phyloP scores from a whole-genome alignment of 2,888 invertebrate genomes.

The Campoplex nolae region DNA sequence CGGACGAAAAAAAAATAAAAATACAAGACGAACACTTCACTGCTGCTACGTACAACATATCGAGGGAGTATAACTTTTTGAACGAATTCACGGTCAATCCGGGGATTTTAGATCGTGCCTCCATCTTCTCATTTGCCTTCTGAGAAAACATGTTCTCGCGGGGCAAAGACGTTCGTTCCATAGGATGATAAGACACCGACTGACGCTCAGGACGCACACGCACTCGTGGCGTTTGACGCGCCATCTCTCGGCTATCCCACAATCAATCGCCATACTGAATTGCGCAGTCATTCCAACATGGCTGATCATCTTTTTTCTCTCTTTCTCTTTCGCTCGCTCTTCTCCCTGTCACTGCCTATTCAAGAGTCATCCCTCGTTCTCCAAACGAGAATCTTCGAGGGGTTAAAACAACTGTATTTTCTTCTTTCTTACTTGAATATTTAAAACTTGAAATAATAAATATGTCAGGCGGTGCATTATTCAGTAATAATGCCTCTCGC shows the following conservation, averaged over 20 bases:
- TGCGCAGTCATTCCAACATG: constrained; percentile 77
- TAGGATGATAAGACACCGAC: constrained; percentile 8
- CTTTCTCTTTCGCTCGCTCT: constrained; percentile 41
- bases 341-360: constrained; percentile 13
- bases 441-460: constrained; percentile 12
- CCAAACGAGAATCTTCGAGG: constrained; percentile 9
- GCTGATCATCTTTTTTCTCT: constrained; percentile 53
- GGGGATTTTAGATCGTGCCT: not conserved
- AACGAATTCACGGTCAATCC: not conserved
- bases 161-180: not conserved
- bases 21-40: not conserved
- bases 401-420: not conserved
- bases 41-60: not conserved
- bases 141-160: not conserved
- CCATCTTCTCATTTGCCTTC: not conserved
- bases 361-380: constrained; percentile 7
- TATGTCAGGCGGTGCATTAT: constrained; percentile 88
- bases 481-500: constrained; percentile 91
- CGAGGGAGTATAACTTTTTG: not conserved
- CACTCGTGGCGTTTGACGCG: not conserved
- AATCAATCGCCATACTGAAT: constrained; percentile 73
- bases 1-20: not conserved
- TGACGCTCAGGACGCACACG: not conserved
- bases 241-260: not conserved
- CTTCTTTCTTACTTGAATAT: not conserved